A percentile compares a stretch with the other conserved stretches of the same genome.
These are phyloP conservation scores for Echinops telfairi DNA, from an alignment of 2,113 vertebrate species.

Conservation along the genomic window DNA sequence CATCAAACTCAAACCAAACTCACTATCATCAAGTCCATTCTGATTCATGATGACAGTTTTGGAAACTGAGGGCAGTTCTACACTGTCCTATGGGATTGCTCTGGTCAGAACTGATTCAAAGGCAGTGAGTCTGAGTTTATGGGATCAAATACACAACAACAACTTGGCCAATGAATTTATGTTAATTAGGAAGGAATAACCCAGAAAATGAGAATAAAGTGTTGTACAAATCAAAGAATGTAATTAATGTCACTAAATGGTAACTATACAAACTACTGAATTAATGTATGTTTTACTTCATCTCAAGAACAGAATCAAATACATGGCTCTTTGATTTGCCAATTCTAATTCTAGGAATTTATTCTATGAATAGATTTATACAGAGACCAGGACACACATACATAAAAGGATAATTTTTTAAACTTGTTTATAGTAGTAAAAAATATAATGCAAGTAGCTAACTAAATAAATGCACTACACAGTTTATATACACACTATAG, in stretches of 20 bases:
- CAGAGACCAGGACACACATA: not conserved
- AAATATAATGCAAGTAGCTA: too few species aligned
- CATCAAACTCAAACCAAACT: too few species aligned
- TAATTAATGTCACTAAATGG: not conserved
- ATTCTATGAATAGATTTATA: not conserved
- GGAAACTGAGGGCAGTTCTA: too few species aligned
- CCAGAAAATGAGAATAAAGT: not conserved
- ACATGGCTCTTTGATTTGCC: not conserved
- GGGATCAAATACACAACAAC: not conserved
- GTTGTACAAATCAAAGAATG: not conserved
- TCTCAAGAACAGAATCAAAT: not conserved
- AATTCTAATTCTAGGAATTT: constrained; percentile 48
- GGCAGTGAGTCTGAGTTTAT: not conserved
- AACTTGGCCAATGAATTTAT: not conserved
- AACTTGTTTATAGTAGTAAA: too few species aligned
- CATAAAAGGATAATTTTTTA: too few species aligned
- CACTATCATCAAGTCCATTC: too few species aligned
- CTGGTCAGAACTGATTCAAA: too few species aligned
- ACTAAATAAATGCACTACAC: too few species aligned
- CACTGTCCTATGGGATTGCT: too few species aligned
- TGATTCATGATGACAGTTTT: too few species aligned
- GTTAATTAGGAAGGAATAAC: not conserved
- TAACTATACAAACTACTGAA: not conserved
- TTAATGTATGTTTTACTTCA: not conserved
- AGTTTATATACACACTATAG: too few species aligned